These are phyloP conservation scores for Autographa gamma DNA, from an alignment of 2,888 invertebrate species.

Conservation along the genomic window DNA sequence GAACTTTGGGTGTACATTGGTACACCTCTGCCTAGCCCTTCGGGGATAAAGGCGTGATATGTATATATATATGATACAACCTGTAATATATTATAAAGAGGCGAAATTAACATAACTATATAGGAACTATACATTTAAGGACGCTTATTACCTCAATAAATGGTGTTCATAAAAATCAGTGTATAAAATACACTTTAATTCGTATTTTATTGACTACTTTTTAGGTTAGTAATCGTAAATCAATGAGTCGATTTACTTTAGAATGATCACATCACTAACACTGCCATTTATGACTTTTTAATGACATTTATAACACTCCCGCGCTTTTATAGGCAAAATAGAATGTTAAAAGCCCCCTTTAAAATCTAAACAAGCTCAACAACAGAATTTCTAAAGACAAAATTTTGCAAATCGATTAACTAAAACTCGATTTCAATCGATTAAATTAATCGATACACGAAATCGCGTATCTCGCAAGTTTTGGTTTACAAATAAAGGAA, in stretches of 20 bases:
- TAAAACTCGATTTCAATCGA: slow-evolving; percentile 17
- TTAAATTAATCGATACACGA: slow-evolving; percentile 30
- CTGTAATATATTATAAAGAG: no score
- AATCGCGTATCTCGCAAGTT: slow-evolving; percentile 32
- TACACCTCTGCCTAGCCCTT: no score
- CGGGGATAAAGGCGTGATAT: no score
- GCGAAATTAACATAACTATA: no score
- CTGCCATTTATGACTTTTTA: slow-evolving; percentile 22
- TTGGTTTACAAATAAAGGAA: slow-evolving; percentile 47
- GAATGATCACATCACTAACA: slow-evolving; percentile 13
- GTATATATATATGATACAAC: no score
- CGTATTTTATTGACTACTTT: slow-evolving; percentile 13
- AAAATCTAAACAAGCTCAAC: background rate
- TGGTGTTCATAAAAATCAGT: background rate
- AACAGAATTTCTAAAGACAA: background rate
- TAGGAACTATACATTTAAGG: no score
- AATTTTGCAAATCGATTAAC: background rate
- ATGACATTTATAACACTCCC: background rate
- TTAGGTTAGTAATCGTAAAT: slow-evolving; percentile 15
- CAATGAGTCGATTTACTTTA: slow-evolving; percentile 16
- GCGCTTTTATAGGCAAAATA: background rate
- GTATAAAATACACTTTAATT: background rate
- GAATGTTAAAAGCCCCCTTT: background rate
- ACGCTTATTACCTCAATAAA: no score
- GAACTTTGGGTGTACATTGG: no score